Conservation (phyloP, 2,113 vertebrate species). For the Oncorhynchus clarkii region DNA sequence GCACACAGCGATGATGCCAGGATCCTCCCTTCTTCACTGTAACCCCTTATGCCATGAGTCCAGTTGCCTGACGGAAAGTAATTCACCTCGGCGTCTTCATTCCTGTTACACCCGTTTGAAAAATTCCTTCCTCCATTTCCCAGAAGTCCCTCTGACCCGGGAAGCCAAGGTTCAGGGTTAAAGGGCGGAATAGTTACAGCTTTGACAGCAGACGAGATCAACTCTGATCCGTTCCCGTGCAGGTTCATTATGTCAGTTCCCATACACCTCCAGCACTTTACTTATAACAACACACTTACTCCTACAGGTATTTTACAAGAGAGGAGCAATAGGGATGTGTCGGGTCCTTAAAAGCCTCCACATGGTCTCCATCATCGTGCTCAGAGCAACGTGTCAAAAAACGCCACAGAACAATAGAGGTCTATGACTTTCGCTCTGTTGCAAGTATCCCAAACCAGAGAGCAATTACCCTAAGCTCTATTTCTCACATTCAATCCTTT, state of each 20-base stretch:
- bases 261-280: not conserved
- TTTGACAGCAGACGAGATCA: conserved; percentile 33
- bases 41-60: conserved; percentile 18
- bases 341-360: no score
- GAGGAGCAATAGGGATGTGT: not conserved
- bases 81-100: not conserved
- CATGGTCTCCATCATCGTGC: not conserved
- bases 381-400: not conserved
- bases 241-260: conserved; percentile 53
- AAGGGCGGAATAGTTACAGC: conserved; percentile 16
- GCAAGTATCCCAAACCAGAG: no score
- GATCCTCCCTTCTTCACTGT: conserved; percentile 24
- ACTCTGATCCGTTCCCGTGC: conserved; percentile 52
- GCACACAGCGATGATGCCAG: conserved; percentile 60
- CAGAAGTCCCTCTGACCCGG: not conserved
- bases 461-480: no score
- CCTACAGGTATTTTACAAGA: conserved; percentile 13
- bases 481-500: no score
- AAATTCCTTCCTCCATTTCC: conserved; percentile 19
- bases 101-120: conserved; percentile 41
- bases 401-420: not conserved
- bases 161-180: conserved; percentile 32
- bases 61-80: conserved; percentile 32
- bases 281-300: not conserved
- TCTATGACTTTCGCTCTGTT: not conserved